Conservation (phyloP, 35 echinoderm and acorn worm species). For the Holothuria glaberrima region DNA sequence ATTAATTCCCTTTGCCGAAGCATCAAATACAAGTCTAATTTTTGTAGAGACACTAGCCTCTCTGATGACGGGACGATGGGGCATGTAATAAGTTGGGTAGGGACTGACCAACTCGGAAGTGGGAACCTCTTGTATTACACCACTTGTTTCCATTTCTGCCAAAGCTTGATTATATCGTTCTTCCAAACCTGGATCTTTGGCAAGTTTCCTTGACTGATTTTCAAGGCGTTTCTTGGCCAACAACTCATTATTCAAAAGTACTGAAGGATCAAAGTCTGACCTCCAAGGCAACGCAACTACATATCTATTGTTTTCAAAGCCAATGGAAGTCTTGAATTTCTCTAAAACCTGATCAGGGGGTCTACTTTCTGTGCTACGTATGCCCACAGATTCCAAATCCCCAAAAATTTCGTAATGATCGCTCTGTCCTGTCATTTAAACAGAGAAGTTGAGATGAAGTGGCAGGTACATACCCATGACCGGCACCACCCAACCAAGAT, state of each 20-base stretch:
- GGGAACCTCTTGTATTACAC: constrained; percentile 24
- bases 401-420: constrained; percentile 21
- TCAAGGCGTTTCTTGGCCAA: constrained; percentile 21
- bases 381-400: constrained; percentile 41
- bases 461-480: not conserved
- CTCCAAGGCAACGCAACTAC: constrained; percentile 46
- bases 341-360: constrained; percentile 15
- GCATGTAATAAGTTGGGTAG: constrained; percentile 34
- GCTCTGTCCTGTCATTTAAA: constrained; percentile 9
- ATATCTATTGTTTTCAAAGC: constrained; percentile 38
- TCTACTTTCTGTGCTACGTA: not conserved
- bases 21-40: not conserved
- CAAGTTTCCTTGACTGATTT: constrained; percentile 28
- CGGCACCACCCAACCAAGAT: not conserved
- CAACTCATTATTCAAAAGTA: constrained; percentile 18
- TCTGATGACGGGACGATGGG: constrained; percentile 22
- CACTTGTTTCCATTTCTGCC: constrained; percentile 16
- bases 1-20: constrained; percentile 3
- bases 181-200: constrained; percentile 31
- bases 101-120: not conserved
- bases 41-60: not conserved
- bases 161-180: not conserved
- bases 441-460: constrained; percentile 45
- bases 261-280: constrained; percentile 1
- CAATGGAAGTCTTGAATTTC: constrained; percentile 2